Evolutionary conservation across 2,888 invertebrate genomes (phyloP).

Genomic region (Lottia gigantea): DNA sequence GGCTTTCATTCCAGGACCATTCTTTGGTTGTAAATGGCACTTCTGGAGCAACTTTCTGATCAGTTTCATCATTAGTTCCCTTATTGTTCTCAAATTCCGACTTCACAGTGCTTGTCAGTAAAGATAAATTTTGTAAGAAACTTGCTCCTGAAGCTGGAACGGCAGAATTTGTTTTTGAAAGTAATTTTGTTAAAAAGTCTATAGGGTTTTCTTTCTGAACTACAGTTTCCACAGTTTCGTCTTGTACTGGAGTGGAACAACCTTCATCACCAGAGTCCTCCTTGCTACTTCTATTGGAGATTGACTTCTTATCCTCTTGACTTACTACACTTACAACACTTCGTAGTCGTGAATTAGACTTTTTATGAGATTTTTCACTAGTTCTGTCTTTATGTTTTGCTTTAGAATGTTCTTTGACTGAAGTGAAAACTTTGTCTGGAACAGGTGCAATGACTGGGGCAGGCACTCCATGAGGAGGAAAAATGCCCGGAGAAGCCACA

Average conservation of each 20-base stretch:
- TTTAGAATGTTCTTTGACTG: too few species aligned
- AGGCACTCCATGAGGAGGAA: too few species aligned
- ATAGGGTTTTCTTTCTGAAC: slow-evolving; percentile 51
- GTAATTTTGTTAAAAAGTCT: slow-evolving; percentile 57
- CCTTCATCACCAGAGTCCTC: slow-evolving; percentile 41
- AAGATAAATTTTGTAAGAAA: slow-evolving; percentile 54
- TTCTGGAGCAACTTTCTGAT: slow-evolving; percentile 12
- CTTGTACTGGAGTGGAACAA: slow-evolving; percentile 55
- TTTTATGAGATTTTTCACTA: slow-evolving; percentile 6
- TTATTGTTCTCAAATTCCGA: slow-evolving; percentile 37
- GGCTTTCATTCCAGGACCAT: slow-evolving; percentile 57
- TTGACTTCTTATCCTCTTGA: neutral
- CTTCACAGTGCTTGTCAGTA: slow-evolving; percentile 51
- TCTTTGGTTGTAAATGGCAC: slow-evolving; percentile 30
- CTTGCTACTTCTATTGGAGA: slow-evolving; percentile 25
- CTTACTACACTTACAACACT: neutral
- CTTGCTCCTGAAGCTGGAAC: slow-evolving; percentile 42
- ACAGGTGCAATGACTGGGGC: too few species aligned
- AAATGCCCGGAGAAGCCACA: too few species aligned
- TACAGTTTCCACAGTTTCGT: slow-evolving; percentile 43
- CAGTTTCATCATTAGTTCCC: slow-evolving; percentile 1
- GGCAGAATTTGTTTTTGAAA: slow-evolving; percentile 51
- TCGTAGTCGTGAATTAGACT: neutral
- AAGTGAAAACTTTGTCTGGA: too few species aligned
- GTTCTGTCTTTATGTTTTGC: too few species aligned